Evolutionary conservation across 2,888 invertebrate species (phyloP), one percentile per base, ranked within the genome.

Genomic region (Nineta flava): DNA sequence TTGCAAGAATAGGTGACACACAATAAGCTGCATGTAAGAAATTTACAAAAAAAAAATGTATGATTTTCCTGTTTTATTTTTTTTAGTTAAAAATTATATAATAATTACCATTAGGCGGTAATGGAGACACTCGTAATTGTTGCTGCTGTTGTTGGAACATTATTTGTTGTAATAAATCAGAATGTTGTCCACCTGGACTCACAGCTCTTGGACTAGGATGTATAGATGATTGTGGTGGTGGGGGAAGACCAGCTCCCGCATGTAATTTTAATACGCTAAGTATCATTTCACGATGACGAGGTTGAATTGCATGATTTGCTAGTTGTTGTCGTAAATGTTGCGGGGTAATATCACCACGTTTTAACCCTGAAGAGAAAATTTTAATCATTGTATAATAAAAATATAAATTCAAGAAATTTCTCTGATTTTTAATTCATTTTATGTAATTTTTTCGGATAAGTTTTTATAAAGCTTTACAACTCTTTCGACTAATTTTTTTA

Each of bases 271-370:
- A 66, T 51, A 84, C 81, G 53, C 79, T 77, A 53, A 77, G 70
- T 55, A 85, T 70, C 58, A 83, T 73, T 57, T 85, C 85, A 38
- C 83, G 75, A 59, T 85, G 83, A 12, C 83, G 76, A 57, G 77
- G 79, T 61, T 83, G 83, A 66, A 82, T 72, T 12, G 79, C 81
- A 2, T 82, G 81, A 67, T 85, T 85, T 60, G 70, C 71, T 50
- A 87, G 70, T 63, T 87, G 87, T 62, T 85, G 83, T 63, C 85
- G 77, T 56, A 87, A 66, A 60, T 84, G 79, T 59, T 81, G 80
- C 26, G 76, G 73, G 2, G 85, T 83, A 52, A 87, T 79, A 65
- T 87, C 86, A 51, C 87, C 87, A 17, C 80, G 77, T 59, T 81
- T 78, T 60, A 87, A 67, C 55, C 84, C 83, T 81, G 65, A 32